Evolutionary conservation across 64 coral and sea anemone species (phyloP).

Genomic region (Actinia equina): DNA sequence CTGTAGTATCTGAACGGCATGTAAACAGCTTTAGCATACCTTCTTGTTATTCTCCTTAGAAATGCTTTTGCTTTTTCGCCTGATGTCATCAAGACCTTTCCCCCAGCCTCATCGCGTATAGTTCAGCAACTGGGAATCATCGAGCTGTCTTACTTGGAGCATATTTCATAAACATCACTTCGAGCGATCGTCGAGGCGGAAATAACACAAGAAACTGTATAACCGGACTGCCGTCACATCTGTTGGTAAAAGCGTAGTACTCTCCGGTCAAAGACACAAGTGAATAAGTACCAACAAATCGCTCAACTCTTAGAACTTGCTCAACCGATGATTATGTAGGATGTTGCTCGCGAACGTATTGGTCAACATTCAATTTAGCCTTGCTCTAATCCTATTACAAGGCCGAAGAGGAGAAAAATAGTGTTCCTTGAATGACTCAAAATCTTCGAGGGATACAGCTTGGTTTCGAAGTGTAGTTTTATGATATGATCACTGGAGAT

Average conservation of each 20-base stretch:
- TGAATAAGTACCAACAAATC: neutral
- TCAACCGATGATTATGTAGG: neutral
- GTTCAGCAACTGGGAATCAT: neutral
- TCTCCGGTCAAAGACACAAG: neutral
- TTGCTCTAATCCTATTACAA: conserved; percentile 29
- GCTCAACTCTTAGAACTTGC: neutral
- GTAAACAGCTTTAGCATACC: conserved; percentile 81
- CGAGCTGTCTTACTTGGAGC: neutral
- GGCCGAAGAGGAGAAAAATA: neutral
- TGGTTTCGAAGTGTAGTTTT: neutral
- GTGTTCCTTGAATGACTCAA: neutral
- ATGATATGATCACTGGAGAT: neutral
- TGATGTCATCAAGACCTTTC: conserved; percentile 14
- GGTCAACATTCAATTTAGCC: conserved; percentile 6
- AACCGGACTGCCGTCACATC: neutral
- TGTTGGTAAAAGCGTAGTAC: conserved; percentile 9
- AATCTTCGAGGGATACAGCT: neutral
- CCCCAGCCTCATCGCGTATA: conserved; percentile 8
- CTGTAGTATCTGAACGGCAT: conserved; percentile 65
- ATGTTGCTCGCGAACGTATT: neutral
- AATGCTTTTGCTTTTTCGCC: conserved; percentile 25
- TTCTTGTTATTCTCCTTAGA: conserved; percentile 16
- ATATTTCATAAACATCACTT: conserved; percentile 22
- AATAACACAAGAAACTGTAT: conserved; percentile 4
- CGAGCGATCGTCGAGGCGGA: neutral